Evolutionary conservation across 2,113 vertebrate species (phyloP), one percentile per base, ranked within the genome.

Genomic region (Petrocephalus microphthalmus): DNA sequence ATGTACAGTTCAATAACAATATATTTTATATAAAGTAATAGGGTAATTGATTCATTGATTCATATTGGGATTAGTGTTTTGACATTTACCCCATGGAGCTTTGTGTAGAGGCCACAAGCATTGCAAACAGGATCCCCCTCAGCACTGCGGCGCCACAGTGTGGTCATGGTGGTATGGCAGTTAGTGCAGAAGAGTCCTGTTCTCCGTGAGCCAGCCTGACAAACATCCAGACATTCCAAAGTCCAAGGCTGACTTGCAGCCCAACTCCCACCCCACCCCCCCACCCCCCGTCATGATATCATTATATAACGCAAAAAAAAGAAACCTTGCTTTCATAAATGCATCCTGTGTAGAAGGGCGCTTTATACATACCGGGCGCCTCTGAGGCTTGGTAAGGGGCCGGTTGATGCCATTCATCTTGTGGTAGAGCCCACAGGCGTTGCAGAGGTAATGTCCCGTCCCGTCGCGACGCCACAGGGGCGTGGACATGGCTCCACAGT

Each of bases 331-430:
- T 13, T 64, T 25, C n/a, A 64, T 19, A 84, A 17, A 17, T n/a
- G 45, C 13, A 13, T 22, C 37, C 74, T 7, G n/a, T 10, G 11
- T 11, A n/a, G 20, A 51, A 53, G n/a, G 20, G 54, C 13, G 8
- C n/a, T 20, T 11, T 74, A 51, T 15, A 2, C 90, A 91, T 90
- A 97, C 96, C 92, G 96, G 94, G 88, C 95, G 94, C 87, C 96
- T 93, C 45, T 96, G 96, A 25, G 98, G 98, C 91, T 99, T 99
- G 93, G 99, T 99, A 49, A 99, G 96, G 3, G 98, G 98, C 89
- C 98, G 95, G 94, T 99, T 99, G 95, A 99, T 99, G 92, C 98
- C 98, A 0, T 99, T 99, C 97, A 99, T 99, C 96, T 99, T 99
- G 95, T 99, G 98, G 92, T 99, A 99, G 92, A 99, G 97, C 45